phyloP scores from a whole-genome alignment of 1,140 invertebrate genomes.

The Oncopeltus fasciatus region DNA sequence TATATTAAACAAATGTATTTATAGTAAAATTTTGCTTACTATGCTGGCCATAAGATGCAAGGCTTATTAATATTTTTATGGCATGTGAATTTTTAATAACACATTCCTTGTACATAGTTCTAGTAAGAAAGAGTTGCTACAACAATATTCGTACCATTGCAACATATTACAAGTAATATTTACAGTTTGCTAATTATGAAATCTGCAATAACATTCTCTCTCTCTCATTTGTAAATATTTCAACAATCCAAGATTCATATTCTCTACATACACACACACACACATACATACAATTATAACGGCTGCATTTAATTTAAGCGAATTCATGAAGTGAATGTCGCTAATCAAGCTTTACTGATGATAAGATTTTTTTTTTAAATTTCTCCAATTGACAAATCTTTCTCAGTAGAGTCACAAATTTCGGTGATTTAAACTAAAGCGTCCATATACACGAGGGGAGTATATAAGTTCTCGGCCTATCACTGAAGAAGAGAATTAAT shows the following conservation, averaged over 20 bases:
- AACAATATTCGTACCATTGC: constrained; percentile 8
- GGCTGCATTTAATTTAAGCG: background rate
- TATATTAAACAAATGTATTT: background rate
- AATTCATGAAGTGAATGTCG: background rate
- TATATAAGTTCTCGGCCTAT: too few relatives aligned
- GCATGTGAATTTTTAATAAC: background rate
- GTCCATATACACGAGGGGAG: too few relatives aligned
- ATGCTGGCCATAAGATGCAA: background rate
- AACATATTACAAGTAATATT: constrained; percentile 13
- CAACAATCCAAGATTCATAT: background rate
- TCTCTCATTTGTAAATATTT: background rate
- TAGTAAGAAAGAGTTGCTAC: constrained; percentile 3
- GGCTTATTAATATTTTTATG: background rate
- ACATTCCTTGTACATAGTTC: constrained; percentile 5
- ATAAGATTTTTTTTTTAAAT: too few relatives aligned
- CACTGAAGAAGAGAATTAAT: too few relatives aligned
- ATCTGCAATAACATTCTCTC: background rate
- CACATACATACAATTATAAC: background rate
- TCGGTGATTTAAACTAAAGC: too few relatives aligned
- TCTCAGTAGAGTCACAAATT: too few relatives aligned
- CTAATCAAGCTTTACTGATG: background rate
- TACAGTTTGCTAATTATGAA: background rate
- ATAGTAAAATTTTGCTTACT: background rate
- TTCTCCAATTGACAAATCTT: too few relatives aligned
- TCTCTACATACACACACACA: background rate